Evolutionary conservation across 2,113 vertebrate species (phyloP).

Genomic region (Panthera uncia): DNA sequence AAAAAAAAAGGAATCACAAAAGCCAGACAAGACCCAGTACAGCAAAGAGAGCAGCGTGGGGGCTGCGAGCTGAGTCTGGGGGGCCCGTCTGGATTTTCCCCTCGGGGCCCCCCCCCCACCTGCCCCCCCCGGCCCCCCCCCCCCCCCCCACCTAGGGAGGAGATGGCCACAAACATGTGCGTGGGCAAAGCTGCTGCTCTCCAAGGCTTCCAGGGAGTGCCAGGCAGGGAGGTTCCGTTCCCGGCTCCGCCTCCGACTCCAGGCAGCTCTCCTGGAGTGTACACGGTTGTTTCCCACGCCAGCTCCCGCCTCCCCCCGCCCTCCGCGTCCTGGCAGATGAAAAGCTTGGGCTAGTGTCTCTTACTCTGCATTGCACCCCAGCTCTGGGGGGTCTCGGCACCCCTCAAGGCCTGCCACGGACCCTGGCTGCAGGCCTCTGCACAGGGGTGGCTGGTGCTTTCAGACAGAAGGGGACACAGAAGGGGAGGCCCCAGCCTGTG

Average conservation of each 20-base stretch:
- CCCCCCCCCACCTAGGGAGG: neutral
- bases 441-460: neutral
- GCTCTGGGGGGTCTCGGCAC: neutral
- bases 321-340: neutral
- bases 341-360: neutral
- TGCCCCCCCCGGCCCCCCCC: accelerated
- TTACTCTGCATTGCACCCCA: neutral
- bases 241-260: neutral
- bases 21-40: too few species aligned
- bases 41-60: accelerated
- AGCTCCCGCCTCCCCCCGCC: accelerated
- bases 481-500: too few species aligned
- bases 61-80: neutral
- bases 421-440: neutral
- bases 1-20: too few species aligned
- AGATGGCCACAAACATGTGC: neutral
- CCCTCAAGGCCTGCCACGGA: neutral
- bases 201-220: neutral
- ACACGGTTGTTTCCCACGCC: too few species aligned
- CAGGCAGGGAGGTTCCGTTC: neutral
- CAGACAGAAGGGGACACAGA: neutral
- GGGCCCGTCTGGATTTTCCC: neutral
- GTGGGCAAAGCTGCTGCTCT: neutral
- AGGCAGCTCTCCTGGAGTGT: neutral
- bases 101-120: too few species aligned